phyloP scores from a whole-genome alignment of 2,797 vertebrate species.

The Hyperoplus lanceolatus region DNA sequence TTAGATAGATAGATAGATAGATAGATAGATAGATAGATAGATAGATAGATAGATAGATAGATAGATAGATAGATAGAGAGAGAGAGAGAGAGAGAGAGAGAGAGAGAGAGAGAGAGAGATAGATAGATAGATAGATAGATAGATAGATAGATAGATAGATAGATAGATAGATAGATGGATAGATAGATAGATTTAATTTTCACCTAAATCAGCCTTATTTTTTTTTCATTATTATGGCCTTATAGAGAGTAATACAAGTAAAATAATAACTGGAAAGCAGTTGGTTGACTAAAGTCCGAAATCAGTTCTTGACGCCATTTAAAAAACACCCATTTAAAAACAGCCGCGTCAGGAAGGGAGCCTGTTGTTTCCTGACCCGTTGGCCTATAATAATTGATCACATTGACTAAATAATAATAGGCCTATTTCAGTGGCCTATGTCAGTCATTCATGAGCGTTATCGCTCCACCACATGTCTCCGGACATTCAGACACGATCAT shows the following conservation, averaged over 20 bases:
- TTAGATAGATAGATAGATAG: slow-evolving; percentile 39
- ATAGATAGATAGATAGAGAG: slow-evolving; percentile 31
- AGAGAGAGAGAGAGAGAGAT: slow-evolving; percentile 36
- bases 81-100: slow-evolving; percentile 38
- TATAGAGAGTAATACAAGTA: neutral
- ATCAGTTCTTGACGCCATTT: no score
- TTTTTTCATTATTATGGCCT: neutral
- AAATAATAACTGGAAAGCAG: slow-evolving; percentile 5
- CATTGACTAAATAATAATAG: slow-evolving; percentile 71
- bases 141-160: slow-evolving; percentile 21
- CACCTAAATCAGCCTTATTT: neutral
- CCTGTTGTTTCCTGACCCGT: slow-evolving; percentile 55
- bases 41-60: slow-evolving; percentile 34
- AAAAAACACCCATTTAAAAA: no score
- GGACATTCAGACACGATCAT: slow-evolving; percentile 28
- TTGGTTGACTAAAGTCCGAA: slow-evolving; percentile 29
- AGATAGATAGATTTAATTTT: slow-evolving; percentile 17
- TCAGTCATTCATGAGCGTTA: slow-evolving; percentile 53
- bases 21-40: slow-evolving; percentile 43
- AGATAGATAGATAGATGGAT: slow-evolving; percentile 27
- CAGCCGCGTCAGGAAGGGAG: neutral
- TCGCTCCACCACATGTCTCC: slow-evolving; percentile 53
- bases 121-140: slow-evolving; percentile 32
- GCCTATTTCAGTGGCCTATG: slow-evolving; percentile 16
- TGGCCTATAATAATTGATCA: slow-evolving; percentile 65